Evolutionary conservation across 2,113 vertebrate genomes (phyloP).

Genomic region (Cynopterus brachyotis): DNA sequence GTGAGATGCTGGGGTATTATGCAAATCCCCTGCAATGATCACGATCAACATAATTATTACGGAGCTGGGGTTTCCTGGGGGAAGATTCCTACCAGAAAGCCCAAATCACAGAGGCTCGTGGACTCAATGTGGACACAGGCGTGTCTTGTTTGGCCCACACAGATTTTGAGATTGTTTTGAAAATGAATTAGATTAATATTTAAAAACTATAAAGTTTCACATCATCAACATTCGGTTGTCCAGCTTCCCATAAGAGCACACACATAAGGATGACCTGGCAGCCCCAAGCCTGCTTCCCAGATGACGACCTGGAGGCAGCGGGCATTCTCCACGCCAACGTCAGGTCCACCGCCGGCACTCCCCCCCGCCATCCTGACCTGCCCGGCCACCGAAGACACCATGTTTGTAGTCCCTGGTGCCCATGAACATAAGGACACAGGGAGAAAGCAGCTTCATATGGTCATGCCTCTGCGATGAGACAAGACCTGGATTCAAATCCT

Average conservation of each 20-base stretch:
- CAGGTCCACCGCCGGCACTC: rapidly evolving
- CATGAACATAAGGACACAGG: rapidly evolving
- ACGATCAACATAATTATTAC: rapidly evolving
- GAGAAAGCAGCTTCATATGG: rapidly evolving
- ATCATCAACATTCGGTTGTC: not conserved
- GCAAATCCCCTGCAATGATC: not conserved
- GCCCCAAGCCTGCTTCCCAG: not conserved
- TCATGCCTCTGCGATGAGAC: not conserved
- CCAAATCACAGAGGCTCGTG: not conserved
- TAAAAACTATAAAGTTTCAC: not conserved
- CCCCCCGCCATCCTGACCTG: not conserved
- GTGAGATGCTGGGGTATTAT: not conserved
- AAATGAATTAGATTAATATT: not conserved
- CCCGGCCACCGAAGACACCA: not conserved
- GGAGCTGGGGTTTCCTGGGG: not conserved
- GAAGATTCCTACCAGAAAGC: not conserved
- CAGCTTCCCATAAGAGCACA: not conserved
- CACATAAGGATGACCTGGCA: not conserved
- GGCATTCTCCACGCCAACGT: rapidly evolving
- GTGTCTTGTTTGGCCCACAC: no score
- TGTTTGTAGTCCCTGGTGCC: rapidly evolving
- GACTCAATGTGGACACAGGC: not conserved
- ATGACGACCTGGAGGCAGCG: rapidly evolving
- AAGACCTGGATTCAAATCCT: not conserved
- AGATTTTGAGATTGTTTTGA: not conserved